These are phyloP conservation scores for Gallinago stenura DNA, from an alignment of 2,797 vertebrate species.

Conservation along the genomic window DNA sequence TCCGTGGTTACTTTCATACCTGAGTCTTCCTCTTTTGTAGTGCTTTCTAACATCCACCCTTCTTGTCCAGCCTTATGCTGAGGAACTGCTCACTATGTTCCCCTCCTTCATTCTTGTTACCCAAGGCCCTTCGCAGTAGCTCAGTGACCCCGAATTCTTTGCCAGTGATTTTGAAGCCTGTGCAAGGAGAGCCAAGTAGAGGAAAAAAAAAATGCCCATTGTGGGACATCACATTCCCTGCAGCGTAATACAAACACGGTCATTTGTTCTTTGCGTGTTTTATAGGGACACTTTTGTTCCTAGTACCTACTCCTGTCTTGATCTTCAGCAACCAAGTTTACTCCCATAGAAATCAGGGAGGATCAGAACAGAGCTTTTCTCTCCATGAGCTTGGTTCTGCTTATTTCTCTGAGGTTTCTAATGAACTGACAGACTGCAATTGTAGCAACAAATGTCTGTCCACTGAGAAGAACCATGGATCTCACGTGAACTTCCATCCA, in stretches of 20 bases:
- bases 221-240: not conserved
- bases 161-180: not conserved
- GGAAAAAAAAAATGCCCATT: not conserved
- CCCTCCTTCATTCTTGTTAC: not conserved
- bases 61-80: not conserved
- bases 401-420: not conserved
- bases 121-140: not conserved
- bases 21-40: not conserved
- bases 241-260: fast-evolving
- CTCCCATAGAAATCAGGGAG: not conserved
- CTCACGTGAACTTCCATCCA: not conserved
- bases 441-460: not conserved
- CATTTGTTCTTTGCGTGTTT: not conserved
- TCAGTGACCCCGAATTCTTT: not conserved
- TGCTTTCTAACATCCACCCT: not conserved
- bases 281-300: not conserved
- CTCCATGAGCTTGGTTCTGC: fast-evolving
- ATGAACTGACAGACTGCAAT: not conserved
- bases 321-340: not conserved
- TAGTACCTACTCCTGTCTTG: not conserved
- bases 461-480: not conserved
- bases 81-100: not conserved
- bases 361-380: not conserved
- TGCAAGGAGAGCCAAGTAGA: not conserved
- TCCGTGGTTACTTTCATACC: too few relatives aligned